These are phyloP conservation scores for Erythrolamprus reginae DNA, from an alignment of 2,113 vertebrate species.

Conservation along the genomic window DNA sequence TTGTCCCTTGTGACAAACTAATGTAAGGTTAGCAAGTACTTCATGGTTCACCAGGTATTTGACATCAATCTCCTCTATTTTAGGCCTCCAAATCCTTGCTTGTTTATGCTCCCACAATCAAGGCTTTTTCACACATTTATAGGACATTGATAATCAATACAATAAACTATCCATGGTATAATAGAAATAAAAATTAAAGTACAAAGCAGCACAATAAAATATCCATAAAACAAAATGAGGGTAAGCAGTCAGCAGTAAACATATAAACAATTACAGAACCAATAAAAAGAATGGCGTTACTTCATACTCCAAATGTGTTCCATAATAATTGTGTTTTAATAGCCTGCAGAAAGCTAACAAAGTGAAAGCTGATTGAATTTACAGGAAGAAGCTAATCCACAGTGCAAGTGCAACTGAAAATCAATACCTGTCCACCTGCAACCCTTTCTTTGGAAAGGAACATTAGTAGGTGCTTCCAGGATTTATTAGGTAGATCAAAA, in stretches of 20 bases:
- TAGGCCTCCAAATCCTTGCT: background rate
- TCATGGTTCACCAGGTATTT: background rate
- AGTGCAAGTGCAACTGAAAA: background rate
- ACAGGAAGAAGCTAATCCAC: background rate
- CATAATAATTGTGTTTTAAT: background rate
- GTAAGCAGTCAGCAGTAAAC: background rate
- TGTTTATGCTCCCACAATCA: background rate
- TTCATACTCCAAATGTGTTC: background rate
- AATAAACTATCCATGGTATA: background rate
- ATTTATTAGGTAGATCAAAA: background rate
- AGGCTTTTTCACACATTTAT: background rate
- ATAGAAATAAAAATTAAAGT: background rate
- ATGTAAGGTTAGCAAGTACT: background rate
- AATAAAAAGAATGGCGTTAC: background rate
- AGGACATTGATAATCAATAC: background rate
- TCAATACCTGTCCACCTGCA: background rate
- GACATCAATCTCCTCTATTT: background rate
- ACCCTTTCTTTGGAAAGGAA: background rate
- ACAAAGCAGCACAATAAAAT: background rate
- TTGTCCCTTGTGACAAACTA: background rate
- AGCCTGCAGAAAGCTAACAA: background rate
- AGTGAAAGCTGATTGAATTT: background rate
- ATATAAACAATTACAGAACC: background rate
- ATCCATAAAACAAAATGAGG: background rate
- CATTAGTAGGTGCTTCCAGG: background rate